phyloP scores from a whole-genome alignment of 2,888 invertebrate genomes.

The Volucella inflata region DNA sequence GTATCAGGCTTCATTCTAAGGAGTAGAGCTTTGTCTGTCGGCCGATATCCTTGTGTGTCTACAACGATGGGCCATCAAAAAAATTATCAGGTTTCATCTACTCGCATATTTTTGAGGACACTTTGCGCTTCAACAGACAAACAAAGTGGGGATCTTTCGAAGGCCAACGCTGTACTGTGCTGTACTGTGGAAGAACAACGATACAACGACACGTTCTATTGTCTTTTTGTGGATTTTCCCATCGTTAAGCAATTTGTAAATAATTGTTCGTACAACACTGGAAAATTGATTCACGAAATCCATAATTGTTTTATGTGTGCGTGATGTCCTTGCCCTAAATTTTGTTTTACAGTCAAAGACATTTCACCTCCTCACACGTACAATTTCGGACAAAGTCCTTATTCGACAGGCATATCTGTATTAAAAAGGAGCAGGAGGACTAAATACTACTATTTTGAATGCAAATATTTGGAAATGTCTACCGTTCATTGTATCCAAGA shows the following conservation, averaged over 20 bases:
- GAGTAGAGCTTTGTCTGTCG: conserved; percentile 24
- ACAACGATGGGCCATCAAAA: conserved; percentile 48
- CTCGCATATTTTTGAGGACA: conserved; percentile 34
- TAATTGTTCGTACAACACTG: conserved; percentile 60
- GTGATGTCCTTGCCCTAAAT: conserved; percentile 1
- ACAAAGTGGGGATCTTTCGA: conserved; percentile 11
- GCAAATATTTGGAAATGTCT: conserved; percentile 68
- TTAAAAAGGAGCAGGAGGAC: neutral
- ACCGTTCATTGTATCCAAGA: conserved; percentile 32
- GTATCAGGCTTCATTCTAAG: conserved; percentile 13
- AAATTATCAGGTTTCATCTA: conserved; percentile 45
- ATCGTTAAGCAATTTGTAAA: conserved; percentile 64
- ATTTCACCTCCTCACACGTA: neutral
- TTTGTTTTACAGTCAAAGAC: neutral
- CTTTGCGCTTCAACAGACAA: conserved; percentile 52
- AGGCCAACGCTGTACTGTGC: neutral
- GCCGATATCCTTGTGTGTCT: conserved; percentile 47
- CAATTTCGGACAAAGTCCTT: neutral
- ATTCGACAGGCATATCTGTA: conserved; percentile 2
- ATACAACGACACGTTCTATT: conserved; percentile 35
- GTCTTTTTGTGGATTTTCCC: conserved; percentile 49
- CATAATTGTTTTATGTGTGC: conserved; percentile 26
- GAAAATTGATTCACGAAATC: conserved; percentile 60
- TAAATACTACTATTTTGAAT: conserved; percentile 57
- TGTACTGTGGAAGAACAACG: conserved; percentile 3